Percentiles rank a stretch among this genome's conserved stretches.
phyloP scores from a whole-genome alignment of 2,797 vertebrate genomes.

The Chelonia mydas region DNA sequence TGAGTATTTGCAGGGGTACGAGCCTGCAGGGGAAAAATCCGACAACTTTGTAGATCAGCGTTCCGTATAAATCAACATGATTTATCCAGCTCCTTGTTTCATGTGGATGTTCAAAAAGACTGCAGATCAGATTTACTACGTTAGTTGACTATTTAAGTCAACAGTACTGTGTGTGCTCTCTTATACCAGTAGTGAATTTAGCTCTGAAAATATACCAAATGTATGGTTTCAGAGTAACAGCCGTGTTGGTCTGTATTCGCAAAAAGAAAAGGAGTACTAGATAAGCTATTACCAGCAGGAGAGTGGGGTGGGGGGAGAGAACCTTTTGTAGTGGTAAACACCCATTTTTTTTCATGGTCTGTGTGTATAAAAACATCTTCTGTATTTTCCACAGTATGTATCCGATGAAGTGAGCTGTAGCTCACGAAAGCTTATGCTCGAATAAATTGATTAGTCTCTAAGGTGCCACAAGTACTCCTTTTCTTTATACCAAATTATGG shows the following conservation, averaged over 20 bases:
- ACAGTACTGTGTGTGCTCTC: background rate
- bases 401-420: too few relatives aligned
- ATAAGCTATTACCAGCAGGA: too few relatives aligned
- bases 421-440: too few relatives aligned
- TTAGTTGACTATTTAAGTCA: background rate
- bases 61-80: accelerated
- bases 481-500: background rate
- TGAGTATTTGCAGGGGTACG: accelerated
- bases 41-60: accelerated
- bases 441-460: too few relatives aligned
- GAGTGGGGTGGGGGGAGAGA: too few relatives aligned
- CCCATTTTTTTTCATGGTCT: too few relatives aligned
- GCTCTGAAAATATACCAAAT: background rate
- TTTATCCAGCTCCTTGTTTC: background rate
- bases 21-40: background rate
- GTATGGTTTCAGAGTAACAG: background rate
- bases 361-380: too few relatives aligned
- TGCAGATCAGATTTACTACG: background rate
- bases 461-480: too few relatives aligned
- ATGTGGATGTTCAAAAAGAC: background rate
- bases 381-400: too few relatives aligned
- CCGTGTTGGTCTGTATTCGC: too few relatives aligned
- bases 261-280: too few relatives aligned
- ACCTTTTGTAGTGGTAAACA: too few relatives aligned
- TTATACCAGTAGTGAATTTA: accelerated